Percentiles rank a stretch among this genome's conserved stretches.
Evolutionary conservation across 2,797 vertebrate genomes (phyloP).

Genomic region (Chelidonichthys spinosus): DNA sequence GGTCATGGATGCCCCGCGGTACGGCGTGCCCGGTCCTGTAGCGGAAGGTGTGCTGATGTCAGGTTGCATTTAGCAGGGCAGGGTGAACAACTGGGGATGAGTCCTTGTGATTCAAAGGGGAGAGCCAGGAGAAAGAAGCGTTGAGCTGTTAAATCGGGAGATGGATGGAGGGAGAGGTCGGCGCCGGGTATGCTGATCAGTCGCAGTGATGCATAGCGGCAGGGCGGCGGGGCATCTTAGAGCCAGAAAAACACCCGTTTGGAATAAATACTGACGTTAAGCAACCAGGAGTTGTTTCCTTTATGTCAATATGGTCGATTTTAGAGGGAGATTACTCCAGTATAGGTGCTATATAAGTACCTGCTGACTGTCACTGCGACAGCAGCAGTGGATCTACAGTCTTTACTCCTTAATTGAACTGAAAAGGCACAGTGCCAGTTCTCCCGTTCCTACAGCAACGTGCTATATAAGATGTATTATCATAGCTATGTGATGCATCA

Average conservation of each 20-base stretch:
- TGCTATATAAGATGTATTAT: neutral
- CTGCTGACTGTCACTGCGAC: neutral
- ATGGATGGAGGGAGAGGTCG: conserved; percentile 45
- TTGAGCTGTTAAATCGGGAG: conserved; percentile 47
- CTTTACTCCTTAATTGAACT: conserved; percentile 19
- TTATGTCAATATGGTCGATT: neutral
- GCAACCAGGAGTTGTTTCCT: conserved; percentile 19
- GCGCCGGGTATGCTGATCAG: conserved; percentile 38
- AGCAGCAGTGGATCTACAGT: neutral
- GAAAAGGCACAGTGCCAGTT: conserved; percentile 7
- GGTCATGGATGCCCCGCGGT: conserved; percentile 76
- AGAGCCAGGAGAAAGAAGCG: conserved; percentile 42
- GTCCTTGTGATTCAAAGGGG: conserved; percentile 56
- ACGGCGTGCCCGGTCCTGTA: conserved; percentile 63
- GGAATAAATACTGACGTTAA: conserved; percentile 16
- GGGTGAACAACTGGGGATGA: conserved; percentile 60
- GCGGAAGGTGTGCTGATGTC: conserved; percentile 74
- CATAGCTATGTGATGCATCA: neutral
- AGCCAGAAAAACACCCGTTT: conserved; percentile 12
- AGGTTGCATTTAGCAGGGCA: conserved; percentile 62
- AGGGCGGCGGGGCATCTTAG: conserved; percentile 32
- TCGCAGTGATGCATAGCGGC: conserved; percentile 47
- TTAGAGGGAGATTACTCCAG: conserved; percentile 12
- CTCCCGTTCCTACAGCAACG: neutral
- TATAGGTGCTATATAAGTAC: neutral